Base-by-base conservation (phyloP, 2,888 invertebrate species). In the Amblyjoppa proteus region DNA sequence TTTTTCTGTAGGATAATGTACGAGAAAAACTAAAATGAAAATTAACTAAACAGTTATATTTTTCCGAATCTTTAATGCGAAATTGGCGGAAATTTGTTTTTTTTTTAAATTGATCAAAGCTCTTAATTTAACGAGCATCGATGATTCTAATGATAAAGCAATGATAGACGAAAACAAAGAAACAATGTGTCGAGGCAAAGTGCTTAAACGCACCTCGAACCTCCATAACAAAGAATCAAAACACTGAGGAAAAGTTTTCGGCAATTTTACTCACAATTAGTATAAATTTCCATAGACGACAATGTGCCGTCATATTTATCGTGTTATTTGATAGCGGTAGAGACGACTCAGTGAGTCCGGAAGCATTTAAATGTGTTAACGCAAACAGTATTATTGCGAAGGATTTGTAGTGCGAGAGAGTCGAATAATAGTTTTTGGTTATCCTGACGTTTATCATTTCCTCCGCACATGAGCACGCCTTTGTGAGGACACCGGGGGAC, bases 361-460 rank as follows among this genome's bases (percentile, higher is more conserved):
- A 64, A 38, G n/a, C 11, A 34, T 64, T 64, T 34, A 38, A 13
- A 64, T 31, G 31, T 58, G 64, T 64, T 64, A 56, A 16, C 9
- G 45, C 45, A 58, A 64, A 73, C 49, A 71, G 61, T 25, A 49
- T 51, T 64, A 51, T 71, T n/a, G 61, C 41, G 51, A 76, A 56
- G 38, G 51, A 51, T 13, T 13, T 16, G 31, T 13, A 61, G 82
- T 66, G 64, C 61, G 77, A 83, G 78, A 70, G 68, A 83, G 75
- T 58, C 76, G 77, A 79, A 41, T 68, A 81, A 85, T 81, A 81
- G 86, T 87, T 88, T 87, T 87, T 88, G 90, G 89, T 90, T 90
- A 88, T 90, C 88, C 88, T 80, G 87, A 88, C 85, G 87, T 88
- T 87, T 85, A 83, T 84, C 81, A 82, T 84, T 85, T 87, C 85